phyloP scores from a whole-genome alignment of 2,113 vertebrate genomes.

The Lophotis ruficrista region DNA sequence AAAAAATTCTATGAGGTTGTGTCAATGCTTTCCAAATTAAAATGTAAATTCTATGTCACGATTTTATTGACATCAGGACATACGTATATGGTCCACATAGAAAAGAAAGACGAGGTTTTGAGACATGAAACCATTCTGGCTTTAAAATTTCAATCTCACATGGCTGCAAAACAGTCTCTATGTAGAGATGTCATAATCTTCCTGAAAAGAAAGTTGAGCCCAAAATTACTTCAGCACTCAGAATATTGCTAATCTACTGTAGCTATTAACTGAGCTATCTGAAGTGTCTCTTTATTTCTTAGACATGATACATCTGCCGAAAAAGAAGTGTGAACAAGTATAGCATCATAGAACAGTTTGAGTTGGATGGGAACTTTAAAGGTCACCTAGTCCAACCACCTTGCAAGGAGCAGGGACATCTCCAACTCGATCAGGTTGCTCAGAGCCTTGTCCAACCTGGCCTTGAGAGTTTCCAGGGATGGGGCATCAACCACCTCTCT shows the following conservation, averaged over 20 bases:
- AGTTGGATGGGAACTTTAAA: not conserved
- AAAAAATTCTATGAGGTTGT: not conserved
- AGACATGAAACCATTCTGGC: not conserved
- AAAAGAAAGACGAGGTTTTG: not conserved
- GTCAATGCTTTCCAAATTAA: not conserved
- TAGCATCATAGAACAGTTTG: not conserved
- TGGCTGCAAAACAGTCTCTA: not conserved
- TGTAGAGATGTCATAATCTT: not conserved
- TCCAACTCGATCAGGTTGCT: not conserved
- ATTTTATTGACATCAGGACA: not conserved
- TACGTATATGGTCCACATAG: not conserved
- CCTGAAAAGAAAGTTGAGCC: not conserved
- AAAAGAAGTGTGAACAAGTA: not conserved
- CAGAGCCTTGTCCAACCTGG: not conserved
- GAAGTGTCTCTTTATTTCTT: not conserved
- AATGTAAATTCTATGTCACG: not conserved
- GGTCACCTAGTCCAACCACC: not conserved
- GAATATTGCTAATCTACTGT: not conserved
- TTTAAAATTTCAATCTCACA: not conserved
- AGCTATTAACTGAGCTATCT: not conserved
- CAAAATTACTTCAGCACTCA: not conserved
- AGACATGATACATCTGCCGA: not conserved
- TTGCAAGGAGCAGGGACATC: not conserved
- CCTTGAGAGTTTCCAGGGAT: not conserved
- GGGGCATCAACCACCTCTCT: not conserved